Evolutionary conservation across 2,888 invertebrate genomes (phyloP), one percentile per base, ranked within the genome.

Genomic region (Lasioglossum marginatum): DNA sequence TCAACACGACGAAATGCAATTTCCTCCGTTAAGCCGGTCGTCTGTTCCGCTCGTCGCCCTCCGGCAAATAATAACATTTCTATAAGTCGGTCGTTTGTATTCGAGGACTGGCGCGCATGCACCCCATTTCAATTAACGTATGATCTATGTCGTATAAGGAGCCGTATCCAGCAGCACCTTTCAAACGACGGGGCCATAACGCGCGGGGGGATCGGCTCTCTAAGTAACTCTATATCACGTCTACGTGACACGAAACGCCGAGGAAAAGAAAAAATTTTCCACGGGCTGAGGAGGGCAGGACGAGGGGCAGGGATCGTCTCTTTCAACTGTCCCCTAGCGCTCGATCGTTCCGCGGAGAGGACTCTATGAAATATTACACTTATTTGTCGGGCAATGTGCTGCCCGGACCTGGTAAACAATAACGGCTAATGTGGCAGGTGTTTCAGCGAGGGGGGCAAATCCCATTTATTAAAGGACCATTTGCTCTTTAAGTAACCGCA

Each of bases 111-210:
- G 90, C 94, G 92, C 91, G 85, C 90, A 84, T 92, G 93, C 94
- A 92, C 95, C 94, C 95, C 93, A 95, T 95, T 95, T 95, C 95
- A 95, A 95, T 95, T 95, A 95, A 95, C 95, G 95, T 94, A 95
- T 95, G 95, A 95, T 95, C 94, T 95, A 95, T 94, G 95, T 94
- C 93, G 93, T 92, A 93, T 92, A 92, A 93, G 93, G 92, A 92
- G 89, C 91, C 81, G 89, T 89, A 87, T 88, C 90, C 90, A 79
- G 89, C 93, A 93, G 89, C 93, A 93, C 94, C 93, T 94, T 93
- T 93, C 93, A 92, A 94, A 93, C 92, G 91, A 89, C 88, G 85
- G 91, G 91, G 92, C 88, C 91, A 90, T 93, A 94, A 94, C 93
- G 93, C 92, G 92, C 92, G 91, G 91, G 93, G 93, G 94, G 94